Percentiles rank a stretch among this genome's conserved stretches.
Conservation (phyloP, 2,797 vertebrate genomes). For the Ptychobarbus kaznakovi region DNA sequence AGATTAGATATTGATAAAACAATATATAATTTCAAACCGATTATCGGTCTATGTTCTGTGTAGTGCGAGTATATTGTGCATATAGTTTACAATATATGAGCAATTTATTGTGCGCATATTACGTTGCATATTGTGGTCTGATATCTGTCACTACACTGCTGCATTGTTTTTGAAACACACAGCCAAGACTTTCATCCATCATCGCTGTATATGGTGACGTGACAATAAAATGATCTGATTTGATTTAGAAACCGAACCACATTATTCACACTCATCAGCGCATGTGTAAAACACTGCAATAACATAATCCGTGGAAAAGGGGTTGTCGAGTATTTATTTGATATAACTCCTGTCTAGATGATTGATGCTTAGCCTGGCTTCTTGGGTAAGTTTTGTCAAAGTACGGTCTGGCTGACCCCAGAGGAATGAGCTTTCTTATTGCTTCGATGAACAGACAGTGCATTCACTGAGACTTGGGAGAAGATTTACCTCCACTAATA, state of each 20-base stretch:
- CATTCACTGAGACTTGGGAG: constrained; percentile 56
- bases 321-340: constrained; percentile 52
- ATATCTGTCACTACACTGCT: background rate
- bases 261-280: constrained; percentile 26
- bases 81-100: background rate
- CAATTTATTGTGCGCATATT: background rate
- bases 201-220: constrained; percentile 9
- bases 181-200: constrained; percentile 5
- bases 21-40: background rate
- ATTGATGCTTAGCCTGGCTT: constrained; percentile 63
- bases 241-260: constrained; percentile 34
- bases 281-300: constrained; percentile 43
- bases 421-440: constrained; percentile 59
- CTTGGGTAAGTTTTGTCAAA: constrained; percentile 52
- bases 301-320: constrained; percentile 29
- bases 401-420: constrained; percentile 64
- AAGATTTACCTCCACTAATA: constrained; percentile 57
- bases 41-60: background rate
- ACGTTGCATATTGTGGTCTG: background rate
- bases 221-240: constrained; percentile 39
- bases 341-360: constrained; percentile 56
- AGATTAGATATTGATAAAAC: background rate
- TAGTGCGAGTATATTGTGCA: background rate
- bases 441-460: constrained; percentile 57
- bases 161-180: constrained; percentile 4